Evolutionary conservation across 2,797 vertebrate species (phyloP), one percentile per base, ranked within the genome.

Genomic region (Diplodus puntazzo): DNA sequence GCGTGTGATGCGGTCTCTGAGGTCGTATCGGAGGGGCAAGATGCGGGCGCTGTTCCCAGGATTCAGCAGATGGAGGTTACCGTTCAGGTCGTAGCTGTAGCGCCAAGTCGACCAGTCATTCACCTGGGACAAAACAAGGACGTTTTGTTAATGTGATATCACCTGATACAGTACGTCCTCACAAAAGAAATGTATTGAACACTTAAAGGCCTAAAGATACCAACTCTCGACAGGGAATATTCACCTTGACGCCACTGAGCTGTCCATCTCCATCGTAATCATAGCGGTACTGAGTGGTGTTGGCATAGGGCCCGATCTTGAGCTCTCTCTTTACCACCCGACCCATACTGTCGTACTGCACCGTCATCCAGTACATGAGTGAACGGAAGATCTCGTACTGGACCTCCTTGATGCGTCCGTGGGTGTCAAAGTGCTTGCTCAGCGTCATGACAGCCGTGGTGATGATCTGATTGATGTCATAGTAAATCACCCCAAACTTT

Each of bases 321-420:
- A 99, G 95, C 91, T 99, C 98, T 66, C 98, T 95, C 82, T 99
- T 99, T 69, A 98, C 97, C 71, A 99, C 98, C 17, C 98, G 95
- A 3, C 98, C 98, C 98, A 99, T 99, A 92, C 97, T 99, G 94
- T 99, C 98, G 0, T 99, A 99, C 71, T 99, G 98, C 70, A 99
- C 98, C 0, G 98, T 99, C 98, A 99, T 99, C 98, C 98, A 99
- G 94, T 99, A 99, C 98, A 99, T 99, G 11, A 99, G 97, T 0
- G 98, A 99, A 12, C 98, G 94, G 92, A 99, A 99, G 93, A 99
- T 99, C 94, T 99, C 98, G 0, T 99, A 99, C 66, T 99, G 98
- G 59, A 99, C 98, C 86, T 99, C 98, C 90, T 99, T 99, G 94
- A 99, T 98, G 74, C 98, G 97, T 2, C 98, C 98, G 0, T 99